Evolutionary conservation across 2,113 vertebrate genomes (phyloP).

Genomic region (Parotia lawesii): DNA sequence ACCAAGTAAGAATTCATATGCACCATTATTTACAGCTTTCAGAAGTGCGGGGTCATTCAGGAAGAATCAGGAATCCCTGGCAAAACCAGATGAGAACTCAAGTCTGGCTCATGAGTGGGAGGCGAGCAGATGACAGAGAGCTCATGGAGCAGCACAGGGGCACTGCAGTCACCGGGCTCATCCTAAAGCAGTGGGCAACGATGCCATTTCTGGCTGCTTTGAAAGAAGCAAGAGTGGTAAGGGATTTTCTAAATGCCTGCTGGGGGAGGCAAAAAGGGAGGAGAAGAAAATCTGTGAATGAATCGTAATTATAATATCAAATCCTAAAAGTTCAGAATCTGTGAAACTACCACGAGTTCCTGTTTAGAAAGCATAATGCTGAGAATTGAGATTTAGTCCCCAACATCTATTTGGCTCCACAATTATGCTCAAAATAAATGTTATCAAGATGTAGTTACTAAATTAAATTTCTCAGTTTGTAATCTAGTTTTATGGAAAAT

Average conservation of each 20-base stretch:
- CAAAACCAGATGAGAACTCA: background rate
- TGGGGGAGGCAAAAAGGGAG: background rate
- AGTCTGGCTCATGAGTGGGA: background rate
- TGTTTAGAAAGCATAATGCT: background rate
- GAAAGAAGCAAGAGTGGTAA: background rate
- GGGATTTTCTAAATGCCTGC: background rate
- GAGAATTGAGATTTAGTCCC: background rate
- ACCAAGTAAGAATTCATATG: background rate
- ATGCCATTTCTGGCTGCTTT: background rate
- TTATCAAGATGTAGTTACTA: background rate
- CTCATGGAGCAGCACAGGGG: background rate
- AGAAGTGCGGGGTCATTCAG: too few relatives aligned
- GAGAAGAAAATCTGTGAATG: background rate
- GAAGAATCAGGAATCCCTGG: background rate
- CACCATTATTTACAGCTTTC: background rate
- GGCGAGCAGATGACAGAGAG: background rate
- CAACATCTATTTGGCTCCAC: background rate
- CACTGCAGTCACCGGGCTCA: background rate
- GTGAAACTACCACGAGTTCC: background rate
- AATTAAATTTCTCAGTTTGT: background rate
- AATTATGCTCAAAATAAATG: background rate
- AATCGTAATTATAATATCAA: background rate
- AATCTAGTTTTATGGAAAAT: background rate
- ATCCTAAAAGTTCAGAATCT: background rate
- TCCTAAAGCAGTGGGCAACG: rapidly evolving